These are phyloP conservation scores for Tolypeutes matacus DNA, from an alignment of 2,797 vertebrate species.

Conservation along the genomic window DNA sequence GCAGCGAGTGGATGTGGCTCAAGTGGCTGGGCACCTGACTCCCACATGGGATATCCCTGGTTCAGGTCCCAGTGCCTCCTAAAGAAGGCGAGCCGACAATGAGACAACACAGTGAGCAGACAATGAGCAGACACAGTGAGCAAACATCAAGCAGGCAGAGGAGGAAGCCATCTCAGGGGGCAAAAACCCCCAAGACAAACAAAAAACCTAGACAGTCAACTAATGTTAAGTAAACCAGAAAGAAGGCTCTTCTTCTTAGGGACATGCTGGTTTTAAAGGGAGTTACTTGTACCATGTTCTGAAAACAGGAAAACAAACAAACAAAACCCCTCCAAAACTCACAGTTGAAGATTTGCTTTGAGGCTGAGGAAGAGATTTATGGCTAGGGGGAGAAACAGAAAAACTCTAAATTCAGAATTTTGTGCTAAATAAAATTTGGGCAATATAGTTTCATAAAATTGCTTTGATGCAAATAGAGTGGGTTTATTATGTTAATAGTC, in stretches of 20 bases:
- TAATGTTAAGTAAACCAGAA: constrained; percentile 1
- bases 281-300: neutral
- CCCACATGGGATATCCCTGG: too few relatives aligned
- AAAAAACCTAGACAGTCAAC: neutral
- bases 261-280: neutral
- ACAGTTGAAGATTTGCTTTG: neutral
- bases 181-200: too few relatives aligned
- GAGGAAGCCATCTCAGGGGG: too few relatives aligned
- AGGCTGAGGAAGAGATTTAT: neutral
- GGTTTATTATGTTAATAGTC: neutral
- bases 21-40: too few relatives aligned
- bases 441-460: neutral
- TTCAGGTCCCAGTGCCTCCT: too few relatives aligned
- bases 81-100: too few relatives aligned
- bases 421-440: neutral
- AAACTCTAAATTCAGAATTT: neutral
- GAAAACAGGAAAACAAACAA: neutral
- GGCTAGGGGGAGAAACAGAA: neutral
- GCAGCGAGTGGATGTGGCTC: too few relatives aligned
- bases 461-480: neutral
- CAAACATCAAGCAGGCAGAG: too few relatives aligned
- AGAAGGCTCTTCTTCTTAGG: constrained; percentile 21
- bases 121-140: too few relatives aligned
- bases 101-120: too few relatives aligned
- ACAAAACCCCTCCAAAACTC: neutral